Percentiles rank a stretch among this genome's conserved stretches.
Conservation (phyloP, 2,888 invertebrate species). For the Keiferia lycopersicella region DNA sequence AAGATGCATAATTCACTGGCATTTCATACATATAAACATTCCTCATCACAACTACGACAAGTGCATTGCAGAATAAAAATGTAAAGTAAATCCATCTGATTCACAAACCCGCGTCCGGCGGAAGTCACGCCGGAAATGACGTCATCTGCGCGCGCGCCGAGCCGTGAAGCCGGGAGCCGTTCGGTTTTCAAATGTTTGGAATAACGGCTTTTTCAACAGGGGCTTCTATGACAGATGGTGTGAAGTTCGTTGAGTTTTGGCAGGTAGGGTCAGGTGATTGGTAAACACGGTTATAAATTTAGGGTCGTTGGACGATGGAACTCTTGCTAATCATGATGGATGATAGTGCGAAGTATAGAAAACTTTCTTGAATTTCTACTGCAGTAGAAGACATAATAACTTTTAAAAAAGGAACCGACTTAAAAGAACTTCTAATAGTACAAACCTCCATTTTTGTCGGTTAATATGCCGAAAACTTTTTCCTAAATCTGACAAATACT, state of each 20-base stretch:
- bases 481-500: too few relatives aligned
- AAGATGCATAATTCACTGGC: neutral
- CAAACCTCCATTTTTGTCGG: too few relatives aligned
- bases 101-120: conserved; percentile 34
- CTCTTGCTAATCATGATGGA: neutral
- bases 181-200: conserved; percentile 16
- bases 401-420: too few relatives aligned
- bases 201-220: conserved; percentile 19
- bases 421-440: too few relatives aligned
- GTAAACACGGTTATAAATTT: neutral
- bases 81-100: conserved; percentile 10
- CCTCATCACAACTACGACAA: neutral
- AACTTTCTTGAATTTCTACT: neutral
- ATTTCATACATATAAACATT: neutral
- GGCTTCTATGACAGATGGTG: conserved; percentile 19
- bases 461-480: too few relatives aligned
- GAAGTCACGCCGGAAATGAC: conserved; percentile 58
- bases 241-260: conserved; percentile 14
- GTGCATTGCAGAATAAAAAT: conserved; percentile 19
- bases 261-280: conserved; percentile 12
- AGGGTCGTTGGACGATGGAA: neutral
- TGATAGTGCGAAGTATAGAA: too few relatives aligned
- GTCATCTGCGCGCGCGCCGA: conserved; percentile 56
- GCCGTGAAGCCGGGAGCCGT: conserved; percentile 52
- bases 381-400: too few relatives aligned